Evolutionary conservation across 2,888 invertebrate genomes (phyloP).

Genomic region (Calameuta idolon): DNA sequence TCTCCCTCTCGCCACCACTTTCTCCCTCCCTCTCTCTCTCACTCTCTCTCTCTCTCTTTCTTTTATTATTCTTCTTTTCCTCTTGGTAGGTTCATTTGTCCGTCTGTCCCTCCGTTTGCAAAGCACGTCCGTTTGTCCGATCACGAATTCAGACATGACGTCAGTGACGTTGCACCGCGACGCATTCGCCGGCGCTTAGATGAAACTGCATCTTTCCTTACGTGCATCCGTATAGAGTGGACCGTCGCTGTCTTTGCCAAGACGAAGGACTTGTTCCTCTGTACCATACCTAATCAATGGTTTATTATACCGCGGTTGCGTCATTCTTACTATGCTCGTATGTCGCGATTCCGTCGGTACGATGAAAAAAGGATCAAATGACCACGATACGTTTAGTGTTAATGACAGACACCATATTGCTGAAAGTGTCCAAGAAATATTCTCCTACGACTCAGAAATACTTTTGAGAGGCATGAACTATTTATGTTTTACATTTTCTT

Average conservation of each 20-base stretch:
- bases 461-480: neutral
- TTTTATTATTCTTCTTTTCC: neutral
- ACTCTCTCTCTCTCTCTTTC: neutral
- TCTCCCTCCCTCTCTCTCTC: neutral
- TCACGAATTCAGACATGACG: slow-evolving; percentile 59
- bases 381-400: no score
- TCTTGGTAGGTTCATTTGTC: slow-evolving; percentile 29
- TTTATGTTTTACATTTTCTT: neutral
- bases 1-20: neutral
- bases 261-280: neutral
- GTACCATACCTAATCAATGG: neutral
- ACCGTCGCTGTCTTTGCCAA: slow-evolving; percentile 15
- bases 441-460: no score
- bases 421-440: no score
- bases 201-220: slow-evolving; percentile 25
- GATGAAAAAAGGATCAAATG: neutral
- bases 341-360: neutral
- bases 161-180: slow-evolving; percentile 48
- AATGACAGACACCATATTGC: no score
- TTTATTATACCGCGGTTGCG: neutral
- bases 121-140: slow-evolving; percentile 33
- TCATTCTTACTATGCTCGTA: neutral
- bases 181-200: slow-evolving; percentile 17
- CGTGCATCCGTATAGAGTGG: slow-evolving; percentile 16
- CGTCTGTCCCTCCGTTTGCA: slow-evolving; percentile 41